phyloP scores from a whole-genome alignment of 2,797 vertebrate genomes.

The Pipistrellus pipistrellus region DNA sequence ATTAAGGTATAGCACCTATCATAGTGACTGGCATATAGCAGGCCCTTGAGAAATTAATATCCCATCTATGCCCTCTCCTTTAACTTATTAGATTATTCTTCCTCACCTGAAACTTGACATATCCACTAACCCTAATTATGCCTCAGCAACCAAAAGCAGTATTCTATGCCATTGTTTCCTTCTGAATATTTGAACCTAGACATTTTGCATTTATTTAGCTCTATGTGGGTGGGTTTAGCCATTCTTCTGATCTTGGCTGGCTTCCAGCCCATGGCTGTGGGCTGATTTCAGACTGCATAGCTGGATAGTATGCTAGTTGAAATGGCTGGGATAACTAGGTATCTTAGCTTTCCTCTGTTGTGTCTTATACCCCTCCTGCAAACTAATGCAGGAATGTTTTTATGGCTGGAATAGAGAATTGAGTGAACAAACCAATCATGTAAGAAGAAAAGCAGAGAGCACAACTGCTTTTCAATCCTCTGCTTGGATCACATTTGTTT shows the following conservation, averaged over 20 bases:
- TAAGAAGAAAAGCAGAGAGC: not conserved
- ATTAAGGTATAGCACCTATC: not conserved
- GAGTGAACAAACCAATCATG: not conserved
- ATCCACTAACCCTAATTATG: not conserved
- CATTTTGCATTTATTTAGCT: not conserved
- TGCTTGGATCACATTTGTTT: not conserved
- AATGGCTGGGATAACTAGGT: not conserved
- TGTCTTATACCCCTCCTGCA: not conserved
- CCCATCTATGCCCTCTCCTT: not conserved
- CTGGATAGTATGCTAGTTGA: not conserved
- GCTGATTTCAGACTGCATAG: not conserved
- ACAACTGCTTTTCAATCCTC: not conserved
- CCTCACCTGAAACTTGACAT: not conserved
- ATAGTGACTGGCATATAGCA: not conserved
- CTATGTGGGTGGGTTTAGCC: not conserved
- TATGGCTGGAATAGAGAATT: not conserved
- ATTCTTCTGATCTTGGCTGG: not conserved
- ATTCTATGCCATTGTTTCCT: not conserved
- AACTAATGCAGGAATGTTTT: not conserved
- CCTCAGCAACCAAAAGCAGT: not conserved
- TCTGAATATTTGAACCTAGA: not conserved
- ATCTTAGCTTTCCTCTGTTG: not conserved
- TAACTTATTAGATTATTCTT: conserved; percentile 14
- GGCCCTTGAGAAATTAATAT: not conserved
- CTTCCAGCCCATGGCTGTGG: not conserved